phyloP scores from a whole-genome alignment of 2,888 invertebrate genomes.

The Macrophya alboannulata region DNA sequence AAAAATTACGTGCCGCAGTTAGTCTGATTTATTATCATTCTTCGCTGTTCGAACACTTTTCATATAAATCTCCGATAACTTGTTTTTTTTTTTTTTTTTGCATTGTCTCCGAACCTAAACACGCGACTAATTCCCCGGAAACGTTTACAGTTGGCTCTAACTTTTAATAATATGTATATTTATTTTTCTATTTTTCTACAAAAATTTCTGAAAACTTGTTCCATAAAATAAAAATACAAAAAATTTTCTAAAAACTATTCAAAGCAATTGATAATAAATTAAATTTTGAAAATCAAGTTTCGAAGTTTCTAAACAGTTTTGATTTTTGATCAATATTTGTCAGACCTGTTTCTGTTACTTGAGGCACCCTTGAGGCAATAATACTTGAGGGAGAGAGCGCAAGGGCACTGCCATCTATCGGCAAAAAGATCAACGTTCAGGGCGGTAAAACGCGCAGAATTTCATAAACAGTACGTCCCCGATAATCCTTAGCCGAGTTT shows the following conservation, averaged over 20 bases:
- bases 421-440: not conserved
- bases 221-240: too few relatives aligned
- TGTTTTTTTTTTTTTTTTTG: not conserved
- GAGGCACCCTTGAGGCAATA: not conserved
- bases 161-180: too few relatives aligned
- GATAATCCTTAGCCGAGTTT: not conserved
- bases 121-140: too few relatives aligned
- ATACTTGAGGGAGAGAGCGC: not conserved
- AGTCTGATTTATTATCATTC: not conserved
- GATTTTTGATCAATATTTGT: too few relatives aligned
- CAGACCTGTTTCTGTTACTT: not conserved
- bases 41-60: not conserved
- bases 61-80: not conserved
- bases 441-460: not conserved
- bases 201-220: not conserved
- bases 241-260: too few relatives aligned
- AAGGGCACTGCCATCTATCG: not conserved
- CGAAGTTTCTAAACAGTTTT: not conserved
- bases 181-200: too few relatives aligned
- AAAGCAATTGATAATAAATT: too few relatives aligned
- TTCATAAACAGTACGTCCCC: not conserved
- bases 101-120: not conserved
- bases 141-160: not conserved
- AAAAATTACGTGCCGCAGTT: not conserved
- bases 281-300: not conserved